Evolutionary conservation across 2,888 invertebrate species (phyloP), one percentile per base, ranked within the genome.

Genomic region (Epistrophe grossulariae): DNA sequence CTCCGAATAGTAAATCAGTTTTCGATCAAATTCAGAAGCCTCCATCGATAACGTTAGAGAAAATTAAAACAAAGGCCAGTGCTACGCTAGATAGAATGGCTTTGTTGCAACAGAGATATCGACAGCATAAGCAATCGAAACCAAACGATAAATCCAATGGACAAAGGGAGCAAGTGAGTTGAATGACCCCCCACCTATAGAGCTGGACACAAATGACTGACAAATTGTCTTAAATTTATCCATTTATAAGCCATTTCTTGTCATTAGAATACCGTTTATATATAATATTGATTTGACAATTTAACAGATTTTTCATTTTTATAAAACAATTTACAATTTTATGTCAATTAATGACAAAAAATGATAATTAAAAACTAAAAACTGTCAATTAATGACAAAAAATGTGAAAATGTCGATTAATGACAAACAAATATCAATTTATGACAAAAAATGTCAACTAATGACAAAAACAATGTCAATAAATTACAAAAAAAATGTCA

Each of bases 51-150:
- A 92, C 92, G 24, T 89, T 93, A 85, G 93, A 93, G 89, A 93
- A 92, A 89, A 93, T 93, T 55, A 93, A 93, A 89, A 92, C 88
- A 40, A 92, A 93, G 80, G 93, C 93, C 2, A 92, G 90, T 66
- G 93, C 93, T 31, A 93, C 93, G 1, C 66, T 93, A 74, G 93
- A 93, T 89, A 91, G 92, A 55, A 93, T 93, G 93, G 91, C 93
- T 11, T 79, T 91, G 40, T 90, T 95, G 62, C 94, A 95, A 89
- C 94, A 94, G 89, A 92, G 95, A 57, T 95, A 95, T 89, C 93
- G 94, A 50, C 94, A 94, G 88, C 94, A 95, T 89, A 94, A 94
- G 91, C 93, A 94, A 45, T 93, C 93, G 15, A 94, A 94, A 93
- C 92, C 93, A 43, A 89, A 89, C 31, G 90, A 88, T 15, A 94